Base-by-base conservation (phyloP, 2,797 vertebrate genomes). In the Pelobates cultripes region DNA sequence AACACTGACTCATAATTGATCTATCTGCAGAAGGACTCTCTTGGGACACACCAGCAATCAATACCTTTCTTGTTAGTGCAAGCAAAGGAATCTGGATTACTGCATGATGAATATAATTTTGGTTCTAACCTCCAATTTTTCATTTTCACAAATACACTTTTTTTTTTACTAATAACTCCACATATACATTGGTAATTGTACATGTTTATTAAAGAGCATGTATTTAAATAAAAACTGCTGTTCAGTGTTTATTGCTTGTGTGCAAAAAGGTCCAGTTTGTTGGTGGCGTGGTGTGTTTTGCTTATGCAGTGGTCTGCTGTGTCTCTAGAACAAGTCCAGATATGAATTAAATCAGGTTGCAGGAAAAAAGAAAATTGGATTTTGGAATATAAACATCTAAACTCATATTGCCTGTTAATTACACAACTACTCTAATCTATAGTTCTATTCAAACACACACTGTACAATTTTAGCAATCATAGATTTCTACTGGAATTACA, bases 31-130 rank as follows among this genome's bases (percentile, higher is more conserved):
- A 79, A 79, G 41, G 66, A 70, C 40, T 78, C 81, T 69, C 81
- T 14, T 40, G 55, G 72, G 81, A 79, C 55, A 43, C 12, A 13
- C 51, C 43, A 53, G 43, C 81, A 79, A 83, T 83, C 81, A 83
- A 83, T 83, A 83, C 41, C 53, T 75, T 79, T 83, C 77, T 83
- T 70, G 81, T 83, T 83, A 83, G 71, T 75, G 77, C 66, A 83
- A 75, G 66, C 44, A 69, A 40, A 70, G 66, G 71, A 83, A 83
- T 79, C 71, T 83, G 70, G 55, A 75, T 83, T 75, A 70, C 53
- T 63, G 41, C 66, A 53, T 7, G 7, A 75, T 70, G 77, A 75
- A 79, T 79, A 74, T 70, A 10, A 74, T 74, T 83, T 75, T 70
- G 66, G 12, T 70, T 55, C 61, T 15, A 64, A 44, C 66, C 66